Evolutionary conservation across 1,140 invertebrate species (phyloP).

Genomic region (Rhysida immarginata): DNA sequence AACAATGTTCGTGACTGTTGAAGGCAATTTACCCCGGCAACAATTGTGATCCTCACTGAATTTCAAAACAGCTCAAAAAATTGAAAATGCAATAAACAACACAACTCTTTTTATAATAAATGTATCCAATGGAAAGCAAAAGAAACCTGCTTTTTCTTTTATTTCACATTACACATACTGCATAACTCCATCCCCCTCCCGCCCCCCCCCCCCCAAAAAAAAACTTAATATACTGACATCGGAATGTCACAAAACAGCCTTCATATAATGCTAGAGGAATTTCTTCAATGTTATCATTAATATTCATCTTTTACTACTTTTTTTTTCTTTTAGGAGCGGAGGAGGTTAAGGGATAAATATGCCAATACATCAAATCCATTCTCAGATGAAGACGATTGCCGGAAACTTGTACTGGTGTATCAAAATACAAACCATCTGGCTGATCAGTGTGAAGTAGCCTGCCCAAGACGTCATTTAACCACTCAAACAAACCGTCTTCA

Average conservation of each 20-base stretch:
- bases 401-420: constrained; percentile 57
- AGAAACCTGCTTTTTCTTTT: neutral
- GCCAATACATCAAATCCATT: constrained; percentile 61
- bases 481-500: constrained; percentile 1
- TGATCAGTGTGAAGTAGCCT: neutral
- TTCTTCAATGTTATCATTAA: neutral
- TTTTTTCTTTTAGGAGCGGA: constrained; percentile 47
- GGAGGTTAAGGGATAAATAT: constrained; percentile 63
- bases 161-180: neutral
- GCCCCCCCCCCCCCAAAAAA: no score
- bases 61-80: no score
- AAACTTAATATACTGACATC: neutral
- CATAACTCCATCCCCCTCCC: neutral
- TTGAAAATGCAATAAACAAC: no score
- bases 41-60: no score
- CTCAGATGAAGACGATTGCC: constrained; percentile 57
- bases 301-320: neutral
- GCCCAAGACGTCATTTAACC: neutral
- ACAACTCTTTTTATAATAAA: no score
- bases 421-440: constrained; percentile 35
- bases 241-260: neutral
- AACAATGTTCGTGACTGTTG: no score
- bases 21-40: no score
- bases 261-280: neutral
- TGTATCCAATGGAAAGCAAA: no score